A percentile compares a stretch with the other conserved stretches of the same genome.
Conservation (phyloP, 2,888 invertebrate genomes). For the Sthenelais limicola region DNA sequence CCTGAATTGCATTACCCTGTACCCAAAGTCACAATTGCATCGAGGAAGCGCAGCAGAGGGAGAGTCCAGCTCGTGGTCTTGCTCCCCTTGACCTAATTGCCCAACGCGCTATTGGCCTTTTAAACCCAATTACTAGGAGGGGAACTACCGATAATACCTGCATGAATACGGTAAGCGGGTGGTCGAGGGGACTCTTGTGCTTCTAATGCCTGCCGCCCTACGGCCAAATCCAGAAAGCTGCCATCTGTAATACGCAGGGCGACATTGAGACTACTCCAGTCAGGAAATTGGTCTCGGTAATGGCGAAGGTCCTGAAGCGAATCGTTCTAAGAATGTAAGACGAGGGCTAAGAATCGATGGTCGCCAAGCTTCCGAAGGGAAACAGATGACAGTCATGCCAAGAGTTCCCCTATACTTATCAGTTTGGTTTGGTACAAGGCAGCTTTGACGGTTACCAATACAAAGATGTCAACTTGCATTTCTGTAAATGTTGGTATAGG, state of each 20-base stretch:
- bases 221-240: not conserved
- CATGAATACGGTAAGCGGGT: slow-evolving; percentile 27
- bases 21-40: slow-evolving; percentile 34
- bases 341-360: too few species aligned
- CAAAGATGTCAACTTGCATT: too few species aligned
- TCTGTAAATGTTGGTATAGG: too few species aligned
- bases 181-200: not conserved
- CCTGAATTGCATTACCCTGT: slow-evolving; percentile 22
- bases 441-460: too few species aligned
- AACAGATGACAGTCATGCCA: too few species aligned
- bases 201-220: not conserved
- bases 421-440: too few species aligned
- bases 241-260: slow-evolving; percentile 9
- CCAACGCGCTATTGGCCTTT: slow-evolving; percentile 11
- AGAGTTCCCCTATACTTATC: too few species aligned
- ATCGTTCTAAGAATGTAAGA: too few species aligned
- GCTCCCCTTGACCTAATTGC: slow-evolving; percentile 35
- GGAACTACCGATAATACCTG: slow-evolving; percentile 10
- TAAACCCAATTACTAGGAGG: slow-evolving; percentile 28
- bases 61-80: slow-evolving; percentile 3
- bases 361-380: too few species aligned
- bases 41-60: slow-evolving; percentile 2
- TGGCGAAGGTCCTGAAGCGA: too few species aligned
- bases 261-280: slow-evolving; percentile 34
- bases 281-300: slow-evolving; percentile 32